phyloP scores from a whole-genome alignment of 2,888 invertebrate species.

The Pherbina coryleti region DNA sequence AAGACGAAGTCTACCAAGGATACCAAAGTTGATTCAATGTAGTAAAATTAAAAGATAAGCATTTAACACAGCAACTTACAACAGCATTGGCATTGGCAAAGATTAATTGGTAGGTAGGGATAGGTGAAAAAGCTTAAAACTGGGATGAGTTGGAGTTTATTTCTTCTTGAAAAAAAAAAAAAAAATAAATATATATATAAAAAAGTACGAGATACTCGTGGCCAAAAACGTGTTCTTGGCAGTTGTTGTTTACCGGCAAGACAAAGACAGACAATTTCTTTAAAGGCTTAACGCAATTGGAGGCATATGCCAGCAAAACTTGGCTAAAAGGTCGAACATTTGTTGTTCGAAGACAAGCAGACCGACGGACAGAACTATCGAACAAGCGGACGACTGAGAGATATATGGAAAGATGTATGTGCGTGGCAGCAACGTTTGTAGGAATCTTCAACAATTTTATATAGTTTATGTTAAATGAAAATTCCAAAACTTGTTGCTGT shows the following conservation, averaged over 20 bases:
- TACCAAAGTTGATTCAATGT: conserved; percentile 60
- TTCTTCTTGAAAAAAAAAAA: conserved; percentile 20
- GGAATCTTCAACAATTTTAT: conserved; percentile 48
- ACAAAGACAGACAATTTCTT: conserved; percentile 25
- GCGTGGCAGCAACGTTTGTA: conserved; percentile 12
- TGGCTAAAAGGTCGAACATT: conserved; percentile 50
- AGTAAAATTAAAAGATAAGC: conserved; percentile 68
- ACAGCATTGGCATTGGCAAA: conserved; percentile 68
- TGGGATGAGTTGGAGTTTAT: conserved; percentile 28
- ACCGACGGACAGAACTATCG: not conserved
- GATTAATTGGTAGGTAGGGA: conserved; percentile 67
- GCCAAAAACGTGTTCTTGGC: conserved; percentile 30
- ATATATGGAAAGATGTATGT: conserved; percentile 12
- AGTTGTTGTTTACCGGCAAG: conserved; percentile 39
- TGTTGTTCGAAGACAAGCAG: conserved; percentile 13
- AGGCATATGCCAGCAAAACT: conserved; percentile 45
- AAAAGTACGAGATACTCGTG: conserved; percentile 43
- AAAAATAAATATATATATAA: conserved; percentile 43
- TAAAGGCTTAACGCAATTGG: conserved; percentile 21
- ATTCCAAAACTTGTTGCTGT: conserved; percentile 60
- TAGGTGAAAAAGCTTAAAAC: conserved; percentile 51
- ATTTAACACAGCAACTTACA: conserved; percentile 62
- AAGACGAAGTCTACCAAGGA: conserved; percentile 28
- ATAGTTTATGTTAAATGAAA: conserved; percentile 66
- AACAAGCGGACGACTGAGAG: not conserved